These are phyloP conservation scores for Ctenopoma kingsleyae DNA, from an alignment of 2,797 vertebrate species.

Conservation along the genomic window DNA sequence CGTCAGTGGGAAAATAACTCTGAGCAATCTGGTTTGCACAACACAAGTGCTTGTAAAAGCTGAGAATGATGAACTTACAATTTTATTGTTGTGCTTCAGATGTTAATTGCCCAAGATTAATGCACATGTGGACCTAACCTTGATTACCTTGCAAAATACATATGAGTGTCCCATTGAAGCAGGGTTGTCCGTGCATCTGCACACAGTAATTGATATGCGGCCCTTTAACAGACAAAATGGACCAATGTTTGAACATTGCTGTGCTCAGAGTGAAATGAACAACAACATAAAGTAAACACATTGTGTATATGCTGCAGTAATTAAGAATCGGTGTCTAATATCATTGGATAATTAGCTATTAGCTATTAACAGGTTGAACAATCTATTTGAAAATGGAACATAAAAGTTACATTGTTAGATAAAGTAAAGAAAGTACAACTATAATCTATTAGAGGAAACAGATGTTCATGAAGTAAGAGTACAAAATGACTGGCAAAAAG, in stretches of 20 bases:
- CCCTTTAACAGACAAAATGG: background rate
- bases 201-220: background rate
- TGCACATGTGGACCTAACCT: background rate
- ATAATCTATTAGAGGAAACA: no score
- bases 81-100: slow-evolving; percentile 9
- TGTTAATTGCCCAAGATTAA: slow-evolving; percentile 2
- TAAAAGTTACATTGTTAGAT: no score
- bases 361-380: background rate
- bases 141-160: no score
- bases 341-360: no score
- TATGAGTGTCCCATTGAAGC: background rate
- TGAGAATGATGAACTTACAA: background rate
- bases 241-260: background rate
- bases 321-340: no score
- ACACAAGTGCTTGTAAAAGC: background rate
- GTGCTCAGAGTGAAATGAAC: background rate
- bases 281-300: background rate
- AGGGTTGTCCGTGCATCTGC: background rate
- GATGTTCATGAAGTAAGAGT: no score
- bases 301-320: background rate
- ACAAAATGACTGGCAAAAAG: no score
- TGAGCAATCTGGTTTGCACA: background rate
- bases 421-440: no score
- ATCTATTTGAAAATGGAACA: background rate
- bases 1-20: background rate